Base-by-base conservation (phyloP, 2,888 invertebrate species). In the Cenopis cana region DNA sequence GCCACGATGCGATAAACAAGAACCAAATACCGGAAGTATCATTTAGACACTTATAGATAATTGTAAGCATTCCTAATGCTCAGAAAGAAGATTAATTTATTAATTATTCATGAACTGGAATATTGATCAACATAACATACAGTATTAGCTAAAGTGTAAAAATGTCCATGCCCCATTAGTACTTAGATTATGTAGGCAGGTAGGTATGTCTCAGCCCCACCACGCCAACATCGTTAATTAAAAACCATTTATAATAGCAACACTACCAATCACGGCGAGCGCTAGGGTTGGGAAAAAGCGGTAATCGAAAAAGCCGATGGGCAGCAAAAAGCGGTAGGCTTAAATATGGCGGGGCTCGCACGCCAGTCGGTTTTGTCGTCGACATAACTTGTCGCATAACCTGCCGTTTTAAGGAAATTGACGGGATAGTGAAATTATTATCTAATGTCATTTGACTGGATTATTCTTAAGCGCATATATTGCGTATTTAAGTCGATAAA, bases 221-320 rank as follows among this genome's bases (percentile, higher is more conserved):
- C 50, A 50, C 54, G 8, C 57, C 60, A 54, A 36, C 54, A 49
- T 46, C 50, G 65, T 70, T 70, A 70, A 70, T 70, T 70, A 70
- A 52, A 66, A 59, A 70, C 9, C 65, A 65, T 66, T 70, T 70
- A 70, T 66, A 59, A 70, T 70, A 60, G 65, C 65, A 55, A 65
- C 65, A 57, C 59, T 70, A 65, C 70, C 70, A 70, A 70, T 70
- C 70, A 70, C 70, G 65, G 70, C 65, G 56, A 57, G 59, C 59
- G 52, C 33, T 54, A 46, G 59, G 65, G 54, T 36, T 54, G 33
- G 52, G 65, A 57, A 52, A 69, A 69, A 69, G 64, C 41, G 38
- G 69, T 65, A 54, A 29, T 54, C 55, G 52, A 69, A 70, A 54
- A 54, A 66, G 52, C 29, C 65, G 59, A 60, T 56, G 46, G 46